Conservation (phyloP, 2,888 invertebrate genomes). For the Carcina quercana region DNA sequence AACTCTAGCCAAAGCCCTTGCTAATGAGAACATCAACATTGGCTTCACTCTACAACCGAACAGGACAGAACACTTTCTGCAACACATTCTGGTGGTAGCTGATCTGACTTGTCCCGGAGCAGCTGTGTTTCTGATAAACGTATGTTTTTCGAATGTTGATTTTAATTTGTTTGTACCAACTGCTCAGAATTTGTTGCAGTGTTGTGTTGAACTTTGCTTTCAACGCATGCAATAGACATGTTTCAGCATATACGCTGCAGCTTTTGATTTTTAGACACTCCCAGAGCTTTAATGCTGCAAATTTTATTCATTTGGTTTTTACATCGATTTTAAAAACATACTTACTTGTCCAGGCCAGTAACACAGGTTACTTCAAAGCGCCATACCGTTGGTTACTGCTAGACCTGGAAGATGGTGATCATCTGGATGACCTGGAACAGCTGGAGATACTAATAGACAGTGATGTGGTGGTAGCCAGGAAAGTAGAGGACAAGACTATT, state of each 20-base stretch:
- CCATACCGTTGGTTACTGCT: conserved; percentile 69
- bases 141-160: too few species aligned
- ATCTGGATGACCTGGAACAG: conserved; percentile 17
- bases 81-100: conserved; percentile 43
- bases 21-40: conserved; percentile 24
- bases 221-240: too few species aligned
- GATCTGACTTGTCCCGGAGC: conserved; percentile 48
- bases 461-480: conserved; percentile 55
- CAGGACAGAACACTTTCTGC: conserved; percentile 36
- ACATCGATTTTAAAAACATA: too few species aligned
- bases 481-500: conserved; percentile 21
- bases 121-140: conserved; percentile 36
- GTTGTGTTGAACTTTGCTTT: too few species aligned
- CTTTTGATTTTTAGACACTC: too few species aligned
- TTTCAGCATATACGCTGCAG: too few species aligned
- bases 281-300: too few species aligned
- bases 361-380: conserved; percentile 53
- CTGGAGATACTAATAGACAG: conserved; percentile 60
- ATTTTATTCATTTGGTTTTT: too few species aligned
- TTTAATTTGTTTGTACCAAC: too few species aligned
- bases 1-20: conserved; percentile 28
- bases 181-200: too few species aligned
- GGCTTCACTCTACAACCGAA: conserved; percentile 40
- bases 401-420: conserved; percentile 17
- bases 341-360: conserved; percentile 58